Evolutionary conservation across 2,797 vertebrate genomes (phyloP), one percentile per base, ranked within the genome.

Genomic region (Sylvia borin): DNA sequence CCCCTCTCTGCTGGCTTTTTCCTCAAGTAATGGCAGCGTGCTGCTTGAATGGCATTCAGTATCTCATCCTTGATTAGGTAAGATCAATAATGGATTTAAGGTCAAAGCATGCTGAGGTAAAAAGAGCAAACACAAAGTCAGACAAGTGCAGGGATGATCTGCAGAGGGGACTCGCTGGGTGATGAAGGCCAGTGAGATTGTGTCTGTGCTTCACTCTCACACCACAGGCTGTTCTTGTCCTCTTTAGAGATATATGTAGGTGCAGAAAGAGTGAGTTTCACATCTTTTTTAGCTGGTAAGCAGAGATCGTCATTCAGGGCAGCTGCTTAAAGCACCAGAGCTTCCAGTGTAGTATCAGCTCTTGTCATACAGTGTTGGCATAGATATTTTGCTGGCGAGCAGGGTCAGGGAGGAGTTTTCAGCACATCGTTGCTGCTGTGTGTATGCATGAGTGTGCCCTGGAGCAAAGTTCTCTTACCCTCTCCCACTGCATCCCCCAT

Each of bases 281-380:
- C 55, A 55, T 45, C 48, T 65, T 88, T 85, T 82, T 70, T 19
- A 11, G 40, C 25, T 29, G 51, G 10, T 77, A 54, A 71, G 70
- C 77, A 72, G 62, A 75, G 53, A 16, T 13, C 57, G 53, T 53
- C 53, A 64, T 84, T 87, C 48, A 53, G 95, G 88, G 53, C 92
- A 94, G 86, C 86, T 93, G 53, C 84, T 76, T 78, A 25, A 89
- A 92, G 84, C n/a, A 74, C 45, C 72, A 83, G 61, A 64, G 72
- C 77, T 74, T 74, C 38, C 64, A 55, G 14, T 11, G 9, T 4
- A 12, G 36, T 19, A 13, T 27, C 3, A 15, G 22, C 51, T 19
- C 55, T 58, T 54, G 13, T 2, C 2, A 0, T 29, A 5, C 11
- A 73, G 43, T 16, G 5, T 19, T 89, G 89, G 55, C 91, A 40